phyloP scores from a whole-genome alignment of 2,113 vertebrate genomes.

The Python bivittatus region DNA sequence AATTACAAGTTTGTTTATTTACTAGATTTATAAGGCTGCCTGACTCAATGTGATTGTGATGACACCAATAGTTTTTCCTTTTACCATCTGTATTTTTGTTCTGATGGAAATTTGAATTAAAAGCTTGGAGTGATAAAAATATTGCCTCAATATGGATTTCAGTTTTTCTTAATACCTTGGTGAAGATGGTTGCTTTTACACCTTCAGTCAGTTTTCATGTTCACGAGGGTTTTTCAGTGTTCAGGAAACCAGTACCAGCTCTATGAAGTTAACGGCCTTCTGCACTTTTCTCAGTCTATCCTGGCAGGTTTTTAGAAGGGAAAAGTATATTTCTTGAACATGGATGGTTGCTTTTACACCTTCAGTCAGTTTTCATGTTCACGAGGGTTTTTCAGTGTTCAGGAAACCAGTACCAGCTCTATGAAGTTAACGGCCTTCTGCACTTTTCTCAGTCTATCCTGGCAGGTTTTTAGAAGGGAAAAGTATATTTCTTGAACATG shows the following conservation, averaged over 20 bases:
- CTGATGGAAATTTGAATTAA: not conserved
- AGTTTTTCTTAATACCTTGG: not conserved
- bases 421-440: not conserved
- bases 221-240: not conserved
- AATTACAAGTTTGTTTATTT: not conserved
- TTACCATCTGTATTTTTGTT: not conserved
- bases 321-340: too few relatives aligned
- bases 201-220: not conserved
- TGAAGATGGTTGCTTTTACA: not conserved
- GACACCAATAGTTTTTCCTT: not conserved
- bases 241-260: not conserved
- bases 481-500: not conserved
- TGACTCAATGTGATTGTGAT: not conserved
- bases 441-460: not conserved
- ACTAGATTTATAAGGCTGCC: not conserved
- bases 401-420: not conserved
- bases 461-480: not conserved
- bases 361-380: not conserved
- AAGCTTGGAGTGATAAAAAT: not conserved
- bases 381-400: not conserved
- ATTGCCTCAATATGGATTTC: not conserved
- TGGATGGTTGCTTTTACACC: not conserved
- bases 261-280: not conserved
- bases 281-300: not conserved
- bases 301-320: not conserved